Base-by-base conservation (phyloP, 2,888 invertebrate species). In the Mythimna impura region DNA sequence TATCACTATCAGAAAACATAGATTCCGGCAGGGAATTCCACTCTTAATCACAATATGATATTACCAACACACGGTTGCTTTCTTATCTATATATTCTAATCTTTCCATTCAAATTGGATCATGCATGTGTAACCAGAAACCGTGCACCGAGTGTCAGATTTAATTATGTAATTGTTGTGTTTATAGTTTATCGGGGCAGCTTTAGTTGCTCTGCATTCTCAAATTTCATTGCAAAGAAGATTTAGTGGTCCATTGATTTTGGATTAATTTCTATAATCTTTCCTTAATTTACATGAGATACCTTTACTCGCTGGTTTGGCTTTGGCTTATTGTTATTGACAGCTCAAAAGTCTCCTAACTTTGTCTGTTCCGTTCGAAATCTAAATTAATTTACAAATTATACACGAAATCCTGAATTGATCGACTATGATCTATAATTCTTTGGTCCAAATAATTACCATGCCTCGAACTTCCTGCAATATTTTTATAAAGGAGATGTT, bases 61-160 rank as follows among this genome's bases (percentile, higher is more conserved):
- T 40, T 30, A 73, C 25, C 17, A 74, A n/a, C 9, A 40, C 61
- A 5, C 20, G 50, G 17, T 30, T 62, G 25, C 5, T 4, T 30
- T 55, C 25, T 30, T 52, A 77, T 57, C 62, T 9, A 12, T 52
- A 20, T 52, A 47, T n/a, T 52, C n/a, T 22, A 71, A 71, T 71
- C 52, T 22, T 47, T 47, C 47, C 47, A 76, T 71, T 47, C 47
- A 50, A 82, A 70, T 78, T 62, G 52, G 36, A 74, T 78, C 65
- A 65, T 34, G 30, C 61, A 65, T 34, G 30, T 66, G 79, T 66
- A 82, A 82, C n/a, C 60, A 54, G 62, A 83, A 57, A 74, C 65
- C 67, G 47, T 7, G n/a, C 78, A 62, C 22, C 20, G 54, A 63
- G 75, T 82, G 60, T 82, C 83, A 82, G 30, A 62, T 81, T 82